Conservation (phyloP, 2,113 vertebrate genomes). For the Zosterops borbonicus region DNA sequence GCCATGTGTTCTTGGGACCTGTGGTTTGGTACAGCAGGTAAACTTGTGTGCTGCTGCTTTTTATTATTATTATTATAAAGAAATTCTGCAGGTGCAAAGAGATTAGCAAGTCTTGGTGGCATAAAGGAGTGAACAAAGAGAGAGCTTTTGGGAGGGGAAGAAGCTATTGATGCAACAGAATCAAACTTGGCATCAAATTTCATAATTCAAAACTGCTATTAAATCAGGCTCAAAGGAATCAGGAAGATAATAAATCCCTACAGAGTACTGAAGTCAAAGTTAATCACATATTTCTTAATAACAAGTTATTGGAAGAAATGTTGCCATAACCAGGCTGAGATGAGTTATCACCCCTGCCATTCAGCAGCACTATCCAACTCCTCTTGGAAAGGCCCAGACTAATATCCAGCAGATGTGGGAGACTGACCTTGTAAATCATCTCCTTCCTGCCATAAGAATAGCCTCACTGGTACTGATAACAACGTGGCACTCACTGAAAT, state of each 20-base stretch:
- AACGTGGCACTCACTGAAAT: not conserved
- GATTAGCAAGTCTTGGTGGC: not conserved
- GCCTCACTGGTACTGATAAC: not conserved
- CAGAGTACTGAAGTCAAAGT: not conserved
- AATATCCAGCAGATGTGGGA: not conserved
- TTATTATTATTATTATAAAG: not conserved
- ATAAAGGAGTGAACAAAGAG: not conserved
- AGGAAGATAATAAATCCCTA: not conserved
- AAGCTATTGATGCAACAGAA: not conserved
- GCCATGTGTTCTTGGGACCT: not conserved
- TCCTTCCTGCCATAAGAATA: not conserved
- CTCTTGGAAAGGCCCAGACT: not conserved
- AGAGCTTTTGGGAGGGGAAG: rapidly evolving
- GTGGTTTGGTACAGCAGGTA: not conserved
- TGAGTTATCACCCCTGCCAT: not conserved
- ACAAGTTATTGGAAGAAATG: not conserved
- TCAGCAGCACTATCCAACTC: not conserved
- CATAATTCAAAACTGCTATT: not conserved
- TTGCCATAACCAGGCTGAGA: not conserved
- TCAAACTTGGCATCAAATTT: not conserved
- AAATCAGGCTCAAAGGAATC: not conserved
- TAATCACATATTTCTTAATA: not conserved
- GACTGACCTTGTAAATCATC: not conserved
- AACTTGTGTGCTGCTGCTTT: not conserved
- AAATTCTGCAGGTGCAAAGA: not conserved